A percentile compares a stretch with the other conserved stretches of the same genome.
Evolutionary conservation across 2,888 invertebrate species (phyloP).

Genomic region (Melikaiella ostensackeni): DNA sequence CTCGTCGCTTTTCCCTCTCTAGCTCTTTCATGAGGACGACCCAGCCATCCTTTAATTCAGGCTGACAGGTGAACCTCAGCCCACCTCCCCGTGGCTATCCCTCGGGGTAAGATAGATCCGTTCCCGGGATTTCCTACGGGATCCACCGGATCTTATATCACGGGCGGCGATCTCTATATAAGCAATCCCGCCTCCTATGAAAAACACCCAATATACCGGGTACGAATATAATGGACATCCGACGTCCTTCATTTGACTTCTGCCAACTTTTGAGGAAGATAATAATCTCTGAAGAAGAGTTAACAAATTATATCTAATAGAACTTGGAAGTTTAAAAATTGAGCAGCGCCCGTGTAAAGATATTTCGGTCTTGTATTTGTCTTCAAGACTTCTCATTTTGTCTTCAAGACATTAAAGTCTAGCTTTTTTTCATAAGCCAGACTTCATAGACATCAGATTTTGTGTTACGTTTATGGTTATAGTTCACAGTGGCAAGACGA

Average conservation of each 20-base stretch:
- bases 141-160: constrained; percentile 77
- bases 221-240: constrained; percentile 30
- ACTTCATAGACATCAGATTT: no score
- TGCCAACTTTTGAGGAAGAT: not conserved
- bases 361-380: no score
- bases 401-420: no score
- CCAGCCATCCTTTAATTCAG: constrained; percentile 80
- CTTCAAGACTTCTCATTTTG: no score
- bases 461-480: no score
- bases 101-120: constrained; percentile 77
- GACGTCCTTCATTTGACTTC: constrained; percentile 7
- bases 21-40: constrained; percentile 61
- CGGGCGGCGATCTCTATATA: constrained; percentile 75
- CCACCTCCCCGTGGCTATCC: constrained; percentile 68
- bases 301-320: no score
- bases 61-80: constrained; percentile 79
- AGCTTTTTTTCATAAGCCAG: no score
- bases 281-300: not conserved
- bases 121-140: constrained; percentile 77
- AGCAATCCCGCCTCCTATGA: constrained; percentile 64
- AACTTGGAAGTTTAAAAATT: no score
- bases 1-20: constrained; percentile 49
- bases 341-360: no score
- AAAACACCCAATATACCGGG: constrained; percentile 20
- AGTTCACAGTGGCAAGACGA: no score